Conservation (phyloP, 1,140 invertebrate genomes). For the Dysdera silvatica region DNA sequence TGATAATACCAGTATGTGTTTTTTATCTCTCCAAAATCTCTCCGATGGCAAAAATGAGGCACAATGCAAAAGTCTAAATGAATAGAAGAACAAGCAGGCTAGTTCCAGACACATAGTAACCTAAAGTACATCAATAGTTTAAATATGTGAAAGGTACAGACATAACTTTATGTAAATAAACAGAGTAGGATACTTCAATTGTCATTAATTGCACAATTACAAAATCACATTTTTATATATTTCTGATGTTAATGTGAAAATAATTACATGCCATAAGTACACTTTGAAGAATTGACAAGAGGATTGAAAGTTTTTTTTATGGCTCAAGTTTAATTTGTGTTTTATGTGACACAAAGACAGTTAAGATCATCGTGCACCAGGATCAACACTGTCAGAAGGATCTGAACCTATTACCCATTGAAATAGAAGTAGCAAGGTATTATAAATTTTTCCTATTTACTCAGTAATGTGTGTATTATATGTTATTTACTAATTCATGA, state of each 20-base stretch:
- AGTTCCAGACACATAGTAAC: slow-evolving; percentile 45
- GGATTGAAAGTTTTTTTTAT: not conserved
- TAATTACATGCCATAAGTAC: not conserved
- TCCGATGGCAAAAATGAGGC: slow-evolving; percentile 39
- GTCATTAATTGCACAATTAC: not conserved
- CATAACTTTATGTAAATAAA: not conserved
- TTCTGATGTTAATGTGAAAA: not conserved
- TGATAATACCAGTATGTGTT: slow-evolving; percentile 45
- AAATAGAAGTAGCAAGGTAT: too few species aligned
- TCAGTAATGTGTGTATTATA: too few species aligned
- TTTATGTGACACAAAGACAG: too few species aligned
- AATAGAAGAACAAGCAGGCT: slow-evolving; percentile 42
- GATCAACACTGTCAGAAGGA: too few species aligned
- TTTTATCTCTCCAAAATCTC: slow-evolving; percentile 46
- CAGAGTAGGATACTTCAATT: not conserved
- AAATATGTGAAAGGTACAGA: slow-evolving; percentile 8
- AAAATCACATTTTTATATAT: not conserved
- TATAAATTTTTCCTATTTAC: too few species aligned
- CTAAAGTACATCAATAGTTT: slow-evolving; percentile 33
- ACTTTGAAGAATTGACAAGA: not conserved
- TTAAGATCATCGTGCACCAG: too few species aligned
- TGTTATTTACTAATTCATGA: too few species aligned
- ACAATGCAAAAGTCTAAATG: slow-evolving; percentile 43
- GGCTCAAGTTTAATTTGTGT: too few species aligned
- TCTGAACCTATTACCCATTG: too few species aligned